Evolutionary conservation across 2,888 invertebrate species (phyloP).

Genomic region (Mechanitis mazaeus): DNA sequence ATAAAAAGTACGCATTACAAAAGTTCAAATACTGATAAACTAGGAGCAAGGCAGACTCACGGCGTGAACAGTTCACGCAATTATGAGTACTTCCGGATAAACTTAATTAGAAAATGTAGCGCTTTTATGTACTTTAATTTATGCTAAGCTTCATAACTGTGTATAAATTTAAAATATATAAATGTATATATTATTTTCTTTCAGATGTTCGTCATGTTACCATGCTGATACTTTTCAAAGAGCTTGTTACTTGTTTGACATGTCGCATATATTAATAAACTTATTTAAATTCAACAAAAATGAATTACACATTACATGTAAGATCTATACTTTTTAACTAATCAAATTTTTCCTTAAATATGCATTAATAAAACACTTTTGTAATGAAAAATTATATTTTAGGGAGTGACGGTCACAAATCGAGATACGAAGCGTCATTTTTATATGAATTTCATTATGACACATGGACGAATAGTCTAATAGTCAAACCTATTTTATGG

Average conservation of each 20-base stretch:
- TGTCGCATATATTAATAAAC: constrained; percentile 66
- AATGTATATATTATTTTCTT: constrained; percentile 27
- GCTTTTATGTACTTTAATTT: no score
- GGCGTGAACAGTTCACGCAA: no score
- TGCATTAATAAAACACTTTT: no score
- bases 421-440: constrained; percentile 68
- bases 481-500: constrained; percentile 63
- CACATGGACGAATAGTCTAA: constrained; percentile 49
- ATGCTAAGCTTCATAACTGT: no score
- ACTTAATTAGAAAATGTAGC: no score
- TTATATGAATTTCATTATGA: constrained; percentile 54
- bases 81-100: no score
- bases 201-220: constrained; percentile 78
- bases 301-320: constrained; percentile 71
- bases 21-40: no score
- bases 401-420: constrained; percentile 79
- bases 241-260: constrained; percentile 72
- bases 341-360: no score
- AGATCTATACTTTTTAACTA: constrained; percentile 39
- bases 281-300: constrained; percentile 43
- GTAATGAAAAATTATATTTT: constrained; percentile 36
- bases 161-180: no score
- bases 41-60: no score
- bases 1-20: background rate
- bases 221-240: constrained; percentile 77